Base-by-base conservation (phyloP, 2,113 vertebrate genomes). In the Amblyornis subalaris region DNA sequence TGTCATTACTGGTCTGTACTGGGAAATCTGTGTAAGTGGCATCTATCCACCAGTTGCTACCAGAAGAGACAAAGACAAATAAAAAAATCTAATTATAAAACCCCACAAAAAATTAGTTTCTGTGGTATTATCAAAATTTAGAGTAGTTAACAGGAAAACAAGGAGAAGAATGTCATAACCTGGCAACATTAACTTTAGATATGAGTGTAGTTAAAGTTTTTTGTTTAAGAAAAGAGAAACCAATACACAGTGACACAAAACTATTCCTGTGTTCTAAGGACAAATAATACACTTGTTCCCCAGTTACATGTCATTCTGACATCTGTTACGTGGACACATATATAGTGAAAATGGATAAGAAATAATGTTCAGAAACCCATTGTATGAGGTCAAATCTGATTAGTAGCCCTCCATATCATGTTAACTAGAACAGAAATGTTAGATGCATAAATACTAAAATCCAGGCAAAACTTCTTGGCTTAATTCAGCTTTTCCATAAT, bases 291-390 rank as follows among this genome's bases (percentile, higher is more conserved):
- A 19, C 6, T 53, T 53, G 21, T 12, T 62, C 10, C 20, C 10
- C 21, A 29, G 22, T 7, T 76, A 12, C 26, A 26, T n/a, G 4
- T 3, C 12, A 38, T 83, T 80, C 23, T 88, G n/a, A 57, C 8
- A 19, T 62, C 20, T 84, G 18, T 53, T 84, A 25, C 21, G 31
- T 29, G 1, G 25, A 26, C 12, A 62, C 2, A 23, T 31, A 42
- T 5, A 19, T 0, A 5, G 18, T 33, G 21, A 72, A 88, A 85
- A 80, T 0, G 0, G 5, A 1, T 54, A n/a, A 50, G 7, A 86
- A 76, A 48, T 12, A 33, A 31, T 29, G 24, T 48, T 74, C 45
- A 76, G 22, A 82, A 85, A 76, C 1, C 0, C 7, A 21, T 1
- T 22, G 3, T 50, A 28, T 54, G n/a, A 80, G 23, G 21, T 66